Conservation (phyloP, 2,888 invertebrate species). For the Agriopis aurantiaria region DNA sequence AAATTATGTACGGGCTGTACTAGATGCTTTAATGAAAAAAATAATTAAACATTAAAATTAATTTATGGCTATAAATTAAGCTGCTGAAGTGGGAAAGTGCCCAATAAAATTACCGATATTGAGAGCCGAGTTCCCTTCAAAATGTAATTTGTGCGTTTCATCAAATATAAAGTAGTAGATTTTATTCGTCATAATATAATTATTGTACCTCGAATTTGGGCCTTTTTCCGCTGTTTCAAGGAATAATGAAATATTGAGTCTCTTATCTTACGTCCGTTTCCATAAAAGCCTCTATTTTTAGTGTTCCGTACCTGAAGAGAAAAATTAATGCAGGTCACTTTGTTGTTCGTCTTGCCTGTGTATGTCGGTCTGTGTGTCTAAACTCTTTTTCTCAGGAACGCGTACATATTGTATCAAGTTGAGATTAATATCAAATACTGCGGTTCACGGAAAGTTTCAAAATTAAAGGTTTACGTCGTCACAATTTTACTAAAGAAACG, state of each 20-base stretch:
- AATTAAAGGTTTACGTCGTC: too few species aligned
- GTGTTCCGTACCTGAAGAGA: neutral
- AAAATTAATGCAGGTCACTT: too few species aligned
- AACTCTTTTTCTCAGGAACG: too few species aligned
- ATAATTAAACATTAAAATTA: slow-evolving; percentile 43
- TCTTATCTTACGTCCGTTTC: neutral
- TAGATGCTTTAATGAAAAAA: slow-evolving; percentile 2
- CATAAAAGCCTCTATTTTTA: neutral
- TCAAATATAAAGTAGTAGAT: slow-evolving; percentile 56
- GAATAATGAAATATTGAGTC: slow-evolving; percentile 11
- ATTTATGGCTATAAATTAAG: slow-evolving; percentile 49
- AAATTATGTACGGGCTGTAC: neutral
- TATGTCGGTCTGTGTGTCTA: too few species aligned
- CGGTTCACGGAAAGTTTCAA: too few species aligned
- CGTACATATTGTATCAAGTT: too few species aligned
- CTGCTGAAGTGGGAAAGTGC: slow-evolving; percentile 53
- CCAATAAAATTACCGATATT: slow-evolving; percentile 62
- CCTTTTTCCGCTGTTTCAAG: slow-evolving; percentile 8
- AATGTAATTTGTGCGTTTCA: slow-evolving; percentile 65
- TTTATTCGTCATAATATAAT: slow-evolving; percentile 49
- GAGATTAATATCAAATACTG: too few species aligned
- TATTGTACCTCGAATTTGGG: slow-evolving; percentile 45
- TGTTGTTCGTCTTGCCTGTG: too few species aligned
- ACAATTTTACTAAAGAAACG: too few species aligned
- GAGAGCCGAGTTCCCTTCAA: slow-evolving; percentile 51